Evolutionary conservation across 2,888 invertebrate species (phyloP).

Genomic region (Drosophila setosimentum): DNA sequence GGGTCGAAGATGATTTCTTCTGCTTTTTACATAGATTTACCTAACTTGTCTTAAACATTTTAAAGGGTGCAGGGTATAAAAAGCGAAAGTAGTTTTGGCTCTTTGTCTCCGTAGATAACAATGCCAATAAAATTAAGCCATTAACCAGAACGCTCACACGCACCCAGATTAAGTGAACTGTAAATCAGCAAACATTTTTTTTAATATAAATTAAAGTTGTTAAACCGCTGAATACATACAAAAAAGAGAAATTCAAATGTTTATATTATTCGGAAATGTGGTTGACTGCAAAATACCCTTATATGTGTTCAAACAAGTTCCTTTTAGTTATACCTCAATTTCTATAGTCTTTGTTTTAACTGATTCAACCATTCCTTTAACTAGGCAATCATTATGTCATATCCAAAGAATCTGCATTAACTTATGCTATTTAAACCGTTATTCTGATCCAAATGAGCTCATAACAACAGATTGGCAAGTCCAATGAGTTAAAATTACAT

Average conservation of each 20-base stretch:
- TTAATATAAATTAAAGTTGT: constrained; percentile 47
- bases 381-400: background rate
- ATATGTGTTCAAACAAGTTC: background rate
- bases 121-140: constrained; percentile 61
- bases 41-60: background rate
- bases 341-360: background rate
- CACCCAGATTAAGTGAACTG: constrained; percentile 17
- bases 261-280: too few relatives aligned
- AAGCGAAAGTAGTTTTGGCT: constrained; percentile 14
- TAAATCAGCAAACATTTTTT: constrained; percentile 28
- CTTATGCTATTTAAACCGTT: background rate
- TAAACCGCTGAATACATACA: constrained; percentile 7
- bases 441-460: background rate
- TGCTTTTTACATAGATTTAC: background rate
- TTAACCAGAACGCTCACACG: constrained; percentile 18
- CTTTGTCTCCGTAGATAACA: constrained; percentile 9
- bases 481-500: background rate
- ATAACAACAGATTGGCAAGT: background rate
- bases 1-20: background rate
- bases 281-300: constrained; percentile 15
- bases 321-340: background rate
- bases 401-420: background rate
- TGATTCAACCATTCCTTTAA: background rate
- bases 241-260: constrained; percentile 13
- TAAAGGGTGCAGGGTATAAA: background rate